phyloP scores from a whole-genome alignment of 2,888 invertebrate species.

The Iselma pallidipennis region DNA sequence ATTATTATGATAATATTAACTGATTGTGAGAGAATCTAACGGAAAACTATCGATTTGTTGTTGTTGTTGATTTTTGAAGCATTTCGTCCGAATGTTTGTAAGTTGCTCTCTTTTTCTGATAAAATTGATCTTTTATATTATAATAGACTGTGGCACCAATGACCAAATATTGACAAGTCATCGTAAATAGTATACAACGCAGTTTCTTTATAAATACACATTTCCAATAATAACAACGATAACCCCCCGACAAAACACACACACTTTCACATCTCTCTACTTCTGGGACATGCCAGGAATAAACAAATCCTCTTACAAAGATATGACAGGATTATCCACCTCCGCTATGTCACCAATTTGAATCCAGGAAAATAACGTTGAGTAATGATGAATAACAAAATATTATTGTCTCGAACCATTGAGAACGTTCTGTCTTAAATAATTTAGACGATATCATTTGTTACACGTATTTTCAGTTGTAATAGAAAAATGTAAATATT shows the following conservation, averaged over 20 bases:
- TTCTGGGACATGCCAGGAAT: background rate
- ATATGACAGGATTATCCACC: background rate
- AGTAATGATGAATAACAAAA: no score
- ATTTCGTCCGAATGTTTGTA: no score
- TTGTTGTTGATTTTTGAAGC: background rate
- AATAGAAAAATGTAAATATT: background rate
- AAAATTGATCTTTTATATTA: background rate
- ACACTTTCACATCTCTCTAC: no score
- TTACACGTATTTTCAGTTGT: background rate
- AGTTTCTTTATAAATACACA: no score
- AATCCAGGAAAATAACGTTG: background rate
- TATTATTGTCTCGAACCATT: background rate
- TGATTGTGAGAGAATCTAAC: no score
- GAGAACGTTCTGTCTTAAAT: background rate
- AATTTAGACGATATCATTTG: no score
- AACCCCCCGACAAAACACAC: no score
- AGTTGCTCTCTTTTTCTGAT: no score
- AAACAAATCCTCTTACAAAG: background rate
- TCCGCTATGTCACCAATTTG: background rate
- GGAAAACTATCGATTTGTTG: background rate
- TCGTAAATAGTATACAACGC: no score
- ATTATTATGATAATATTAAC: no score
- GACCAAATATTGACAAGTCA: background rate
- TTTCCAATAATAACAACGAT: background rate
- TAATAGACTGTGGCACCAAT: background rate